A percentile compares a stretch with the other conserved stretches of the same genome.
Conservation (phyloP, 2,113 vertebrate genomes). For the Tachysurus vachellii region DNA sequence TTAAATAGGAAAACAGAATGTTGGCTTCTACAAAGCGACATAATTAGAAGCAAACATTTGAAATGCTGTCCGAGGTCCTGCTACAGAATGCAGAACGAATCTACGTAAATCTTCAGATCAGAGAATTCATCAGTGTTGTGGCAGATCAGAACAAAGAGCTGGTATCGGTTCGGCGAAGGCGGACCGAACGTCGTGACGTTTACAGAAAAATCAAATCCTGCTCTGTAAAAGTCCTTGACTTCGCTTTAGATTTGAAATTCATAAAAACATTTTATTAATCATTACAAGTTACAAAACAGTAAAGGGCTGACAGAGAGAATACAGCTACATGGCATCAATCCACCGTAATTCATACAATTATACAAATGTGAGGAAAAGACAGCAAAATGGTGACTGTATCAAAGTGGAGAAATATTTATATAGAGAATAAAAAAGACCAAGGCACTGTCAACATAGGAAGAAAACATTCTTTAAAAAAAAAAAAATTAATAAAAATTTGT, state of each 20-base stretch:
- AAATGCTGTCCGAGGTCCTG: too few species aligned
- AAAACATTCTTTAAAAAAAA: constrained; percentile 5
- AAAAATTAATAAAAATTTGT: not conserved
- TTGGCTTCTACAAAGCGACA: too few species aligned
- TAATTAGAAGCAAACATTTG: too few species aligned
- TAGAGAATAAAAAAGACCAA: constrained; percentile 55
- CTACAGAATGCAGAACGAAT: too few species aligned
- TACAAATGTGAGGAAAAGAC: constrained; percentile 73
- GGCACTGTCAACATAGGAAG: constrained; percentile 71
- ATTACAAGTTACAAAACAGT: constrained; percentile 60
- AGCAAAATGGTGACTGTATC: constrained; percentile 52
- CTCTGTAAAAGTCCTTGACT: not conserved
- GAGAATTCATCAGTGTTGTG: too few species aligned
- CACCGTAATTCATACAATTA: constrained; percentile 44
- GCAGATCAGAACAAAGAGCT: not conserved
- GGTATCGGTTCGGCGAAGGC: not conserved
- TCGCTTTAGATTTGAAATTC: constrained; percentile 14
- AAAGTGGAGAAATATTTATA: constrained; percentile 57
- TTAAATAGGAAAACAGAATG: too few species aligned
- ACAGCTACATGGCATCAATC: constrained; percentile 41
- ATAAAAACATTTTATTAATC: constrained; percentile 62
- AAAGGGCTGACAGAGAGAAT: constrained; percentile 60
- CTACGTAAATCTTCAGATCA: too few species aligned
- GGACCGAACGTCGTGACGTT: not conserved
- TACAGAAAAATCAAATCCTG: too few species aligned